Base-by-base conservation (phyloP, 2,888 invertebrate genomes). In the Temnothorax rugatulus region DNA sequence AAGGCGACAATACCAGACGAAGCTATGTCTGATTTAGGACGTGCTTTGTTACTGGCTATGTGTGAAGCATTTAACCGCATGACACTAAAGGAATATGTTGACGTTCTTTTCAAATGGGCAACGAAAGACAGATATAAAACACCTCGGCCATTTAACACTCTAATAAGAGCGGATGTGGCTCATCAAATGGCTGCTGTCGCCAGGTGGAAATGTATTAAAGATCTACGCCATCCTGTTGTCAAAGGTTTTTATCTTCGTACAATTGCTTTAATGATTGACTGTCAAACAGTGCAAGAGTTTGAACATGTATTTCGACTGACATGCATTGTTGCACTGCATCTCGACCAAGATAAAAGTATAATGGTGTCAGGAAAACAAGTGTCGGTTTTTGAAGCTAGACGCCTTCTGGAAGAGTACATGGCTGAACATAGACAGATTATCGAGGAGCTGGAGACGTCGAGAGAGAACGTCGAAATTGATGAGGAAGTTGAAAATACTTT, bases 141-240 rank as follows among this genome's bases (percentile, higher is more conserved):
- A 50, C 57, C 73, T 18, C 25, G 68, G 34, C 71, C 84, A 64
- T 75, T 61, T 74, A 75, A 54, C 13, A 87, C 85, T 63, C 41
- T 82, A 3, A 86, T 84, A 41, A 66, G 79, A 66, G 68, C 73
- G 34, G 85, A 87, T 71, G 85, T 84, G 18, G 82, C 86, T 84
- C 84, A 86, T 50, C 21, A 77, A 13, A 82, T 86, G 86, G 75
- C 77, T 34, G 38, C 76, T n/a, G 63, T 66, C 4, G 47, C 86
- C 11, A 86, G 21, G 64, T 86, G 84, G 83, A 64, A 64, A 64
- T 44, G 64, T 21, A 64, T 64, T 1, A 63, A 38, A 63, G 8
- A 63, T 34, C 9, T 63, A 29, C 61, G n/a, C 8, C 34, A 29
- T 29, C 29, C 29, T 29, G 21, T 21, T 64, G n/a, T 44, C 5